These are phyloP conservation scores for Oscheius sp. DNA, from an alignment of 2,888 invertebrate genomes.

Conservation along the genomic window DNA sequence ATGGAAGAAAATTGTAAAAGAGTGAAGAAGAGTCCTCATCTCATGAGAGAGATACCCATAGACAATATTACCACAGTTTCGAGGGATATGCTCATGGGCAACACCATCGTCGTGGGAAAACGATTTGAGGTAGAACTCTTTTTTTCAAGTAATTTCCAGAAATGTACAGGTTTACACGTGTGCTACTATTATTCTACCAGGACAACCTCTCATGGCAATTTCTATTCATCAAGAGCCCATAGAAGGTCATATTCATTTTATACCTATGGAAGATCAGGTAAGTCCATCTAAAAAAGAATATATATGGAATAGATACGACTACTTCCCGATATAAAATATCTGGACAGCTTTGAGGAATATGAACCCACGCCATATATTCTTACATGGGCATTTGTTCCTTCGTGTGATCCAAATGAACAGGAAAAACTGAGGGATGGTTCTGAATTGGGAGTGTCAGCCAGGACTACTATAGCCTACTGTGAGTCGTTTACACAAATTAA, in stretches of 20 bases:
- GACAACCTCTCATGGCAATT: slow-evolving; percentile 51
- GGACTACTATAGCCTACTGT: slow-evolving; percentile 56
- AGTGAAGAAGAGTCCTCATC: slow-evolving; percentile 57
- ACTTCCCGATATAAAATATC: slow-evolving; percentile 60
- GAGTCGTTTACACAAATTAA: not conserved
- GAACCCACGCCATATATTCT: slow-evolving; percentile 53
- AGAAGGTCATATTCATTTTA: slow-evolving; percentile 61
- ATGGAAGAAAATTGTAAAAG: slow-evolving; percentile 61
- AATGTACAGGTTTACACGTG: slow-evolving; percentile 56
- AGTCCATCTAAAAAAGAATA: not conserved
- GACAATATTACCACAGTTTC: slow-evolving; percentile 44
- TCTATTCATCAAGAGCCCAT: slow-evolving; percentile 58
- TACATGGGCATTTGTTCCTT: slow-evolving; percentile 61
- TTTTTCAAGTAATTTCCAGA: not conserved
- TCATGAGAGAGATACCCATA: slow-evolving; percentile 53
- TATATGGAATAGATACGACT: slow-evolving; percentile 45
- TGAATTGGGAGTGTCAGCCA: slow-evolving; percentile 57
- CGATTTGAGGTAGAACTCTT: slow-evolving; percentile 20
- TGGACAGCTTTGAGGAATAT: slow-evolving; percentile 43
- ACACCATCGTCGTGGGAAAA: slow-evolving; percentile 51
- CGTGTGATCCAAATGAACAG: slow-evolving; percentile 40
- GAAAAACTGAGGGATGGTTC: slow-evolving; percentile 43
- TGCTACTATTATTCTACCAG: slow-evolving; percentile 59
- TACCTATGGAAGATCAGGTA: slow-evolving; percentile 30
- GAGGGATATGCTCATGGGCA: slow-evolving; percentile 50